Base-by-base conservation (phyloP, 2,113 vertebrate genomes). In the Speoplatyrhinus poulsoni region DNA sequence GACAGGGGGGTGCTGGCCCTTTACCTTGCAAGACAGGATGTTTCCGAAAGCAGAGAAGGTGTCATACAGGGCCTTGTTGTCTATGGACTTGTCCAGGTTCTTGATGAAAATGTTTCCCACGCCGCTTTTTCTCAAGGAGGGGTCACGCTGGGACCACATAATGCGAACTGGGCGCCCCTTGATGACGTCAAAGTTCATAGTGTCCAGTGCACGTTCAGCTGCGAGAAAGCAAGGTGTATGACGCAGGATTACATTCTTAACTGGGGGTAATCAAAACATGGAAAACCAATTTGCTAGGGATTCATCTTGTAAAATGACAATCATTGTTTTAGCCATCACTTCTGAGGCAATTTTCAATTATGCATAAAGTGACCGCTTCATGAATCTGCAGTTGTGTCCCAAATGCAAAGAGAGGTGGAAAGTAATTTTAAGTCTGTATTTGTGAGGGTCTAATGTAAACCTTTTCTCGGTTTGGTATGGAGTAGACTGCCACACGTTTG, bases 31-130 rank as follows among this genome's bases (percentile, higher is more conserved):
- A 46, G 98, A 99, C 11, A 99, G 87, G 90, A 99, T 99, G 89
- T 99, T 99, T 62, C 98, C 98, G 82, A 99, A 99, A 75, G 97
- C 96, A 64, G 98, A 99, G 90, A 99, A 99, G 7, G 97, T 99
- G 87, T 99, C 98, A 77, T 99, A 99, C 50, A 99, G 92, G 76
- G 97, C 97, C 90, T 99, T 99, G 92, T 99, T 99, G 91, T 99
- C 97, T 53, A 99, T 98, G 53, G 98, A 99, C 90, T 98, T 99
- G 90, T 99, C 97, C 79, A 99, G 91, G 70, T 99, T 99, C 90
- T 99, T 99, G 89, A 99, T 98, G 91, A 99, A 99, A 89, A 99
- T 98, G 92, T 99, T 99, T 77, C 97, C 98, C 1, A 99, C 97
- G 1, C 98, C 98, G 0, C 97, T 99, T 88, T 98, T 98, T 80